Percentiles rank a stretch among this genome's conserved stretches.
These are phyloP conservation scores for Thalassarche chlororhynchos DNA, from an alignment of 2,113 vertebrate genomes.

Conservation along the genomic window DNA sequence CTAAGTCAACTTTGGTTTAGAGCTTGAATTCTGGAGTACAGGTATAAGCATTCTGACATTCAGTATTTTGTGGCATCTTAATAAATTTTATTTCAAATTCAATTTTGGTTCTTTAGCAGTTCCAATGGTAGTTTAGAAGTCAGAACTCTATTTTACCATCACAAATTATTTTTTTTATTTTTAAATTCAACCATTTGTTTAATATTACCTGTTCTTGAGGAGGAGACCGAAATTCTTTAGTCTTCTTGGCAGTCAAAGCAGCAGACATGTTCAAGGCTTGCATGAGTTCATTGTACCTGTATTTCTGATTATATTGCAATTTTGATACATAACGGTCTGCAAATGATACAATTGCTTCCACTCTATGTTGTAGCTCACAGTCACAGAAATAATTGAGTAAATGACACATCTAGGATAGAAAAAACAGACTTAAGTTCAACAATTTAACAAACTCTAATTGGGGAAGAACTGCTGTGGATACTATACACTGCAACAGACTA, in stretches of 20 bases:
- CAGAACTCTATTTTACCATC: neutral
- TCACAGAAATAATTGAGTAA: constrained; percentile 97
- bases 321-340: constrained; percentile 93
- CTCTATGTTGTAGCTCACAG: constrained; percentile 94
- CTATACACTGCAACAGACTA: neutral
- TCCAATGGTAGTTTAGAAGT: neutral
- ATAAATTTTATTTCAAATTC: neutral
- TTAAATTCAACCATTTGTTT: neutral
- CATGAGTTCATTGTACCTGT: constrained; percentile 96
- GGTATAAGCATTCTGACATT: neutral
- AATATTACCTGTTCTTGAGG: constrained; percentile 93
- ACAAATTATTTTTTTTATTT: neutral
- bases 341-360: constrained; percentile 94
- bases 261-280: constrained; percentile 96
- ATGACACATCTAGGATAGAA: constrained; percentile 89
- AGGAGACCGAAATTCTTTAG: constrained; percentile 95
- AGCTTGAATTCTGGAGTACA: neutral
- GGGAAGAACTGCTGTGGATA: neutral
- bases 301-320: constrained; percentile 96
- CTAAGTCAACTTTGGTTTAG: neutral
- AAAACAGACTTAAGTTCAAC: neutral
- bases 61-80: neutral
- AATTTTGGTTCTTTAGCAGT: neutral
- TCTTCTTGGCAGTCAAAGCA: constrained; percentile 94
- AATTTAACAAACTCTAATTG: neutral